Conservation (phyloP, 2,888 invertebrate genomes). For the Gisinianus flammeolus region DNA sequence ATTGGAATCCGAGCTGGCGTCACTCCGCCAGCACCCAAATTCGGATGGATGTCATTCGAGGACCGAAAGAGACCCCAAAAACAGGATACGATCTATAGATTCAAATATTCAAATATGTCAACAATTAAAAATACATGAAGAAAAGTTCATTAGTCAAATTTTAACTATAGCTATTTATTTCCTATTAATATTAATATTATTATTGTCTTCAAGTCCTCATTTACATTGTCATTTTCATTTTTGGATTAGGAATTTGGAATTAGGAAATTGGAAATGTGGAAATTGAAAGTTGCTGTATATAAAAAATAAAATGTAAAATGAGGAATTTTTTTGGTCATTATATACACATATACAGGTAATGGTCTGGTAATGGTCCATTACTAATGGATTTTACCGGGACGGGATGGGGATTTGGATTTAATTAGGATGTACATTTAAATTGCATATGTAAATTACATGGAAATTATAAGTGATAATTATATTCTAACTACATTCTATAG, state of each 20-base stretch:
- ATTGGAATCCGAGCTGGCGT: conserved; percentile 1
- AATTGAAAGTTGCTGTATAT: too few species aligned
- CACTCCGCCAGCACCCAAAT: not conserved
- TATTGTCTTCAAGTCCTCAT: too few species aligned
- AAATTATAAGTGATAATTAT: not conserved
- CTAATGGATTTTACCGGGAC: too few species aligned
- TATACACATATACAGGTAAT: not conserved
- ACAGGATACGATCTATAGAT: conserved; percentile 11
- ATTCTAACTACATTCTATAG: too few species aligned
- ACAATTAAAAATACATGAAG: not conserved
- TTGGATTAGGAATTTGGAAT: too few species aligned
- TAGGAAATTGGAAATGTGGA: too few species aligned
- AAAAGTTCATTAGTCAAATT: not conserved
- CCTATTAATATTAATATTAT: too few species aligned
- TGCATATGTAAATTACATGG: not conserved
- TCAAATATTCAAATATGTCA: not conserved
- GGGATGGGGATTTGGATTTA: too few species aligned
- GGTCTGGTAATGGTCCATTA: not conserved
- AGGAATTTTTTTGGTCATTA: too few species aligned
- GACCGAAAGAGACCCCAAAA: conserved; percentile 37
- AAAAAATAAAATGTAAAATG: too few species aligned
- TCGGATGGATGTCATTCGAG: not conserved
- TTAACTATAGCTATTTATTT: too few species aligned
- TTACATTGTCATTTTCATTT: too few species aligned
- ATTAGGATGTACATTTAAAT: not conserved